A percentile compares a stretch with the other conserved stretches of the same genome.
Evolutionary conservation across 2,113 vertebrate genomes (phyloP).

Genomic region (Tragelaphus imberbis): DNA sequence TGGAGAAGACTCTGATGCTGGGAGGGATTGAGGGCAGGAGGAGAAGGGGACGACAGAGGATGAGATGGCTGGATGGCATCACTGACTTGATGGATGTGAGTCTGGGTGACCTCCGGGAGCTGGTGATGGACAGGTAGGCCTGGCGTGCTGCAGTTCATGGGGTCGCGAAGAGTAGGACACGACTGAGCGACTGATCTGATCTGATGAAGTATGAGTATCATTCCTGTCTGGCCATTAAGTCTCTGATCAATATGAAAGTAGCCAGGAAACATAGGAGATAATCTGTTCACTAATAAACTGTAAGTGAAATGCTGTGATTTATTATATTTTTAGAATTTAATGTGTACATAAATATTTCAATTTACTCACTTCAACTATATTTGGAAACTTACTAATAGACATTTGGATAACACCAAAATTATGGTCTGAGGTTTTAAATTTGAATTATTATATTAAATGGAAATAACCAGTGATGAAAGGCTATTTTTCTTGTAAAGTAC

Average conservation of each 20-base stretch:
- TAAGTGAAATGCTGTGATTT: not conserved
- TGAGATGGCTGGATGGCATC: too few relatives aligned
- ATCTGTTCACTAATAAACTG: constrained; percentile 21
- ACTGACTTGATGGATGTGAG: too few relatives aligned
- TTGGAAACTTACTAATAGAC: constrained; percentile 40
- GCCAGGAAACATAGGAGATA: constrained; percentile 8
- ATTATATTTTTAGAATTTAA: constrained; percentile 40
- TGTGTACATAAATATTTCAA: constrained; percentile 38
- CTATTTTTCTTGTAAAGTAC: not conserved
- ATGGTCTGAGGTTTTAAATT: not conserved
- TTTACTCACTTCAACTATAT: constrained; percentile 6
- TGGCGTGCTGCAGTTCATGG: too few relatives aligned
- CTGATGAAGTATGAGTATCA: not conserved
- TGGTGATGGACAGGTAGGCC: too few relatives aligned
- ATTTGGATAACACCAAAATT: not conserved
- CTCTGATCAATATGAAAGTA: constrained; percentile 39
- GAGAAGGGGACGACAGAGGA: too few relatives aligned
- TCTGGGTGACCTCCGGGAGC: too few relatives aligned
- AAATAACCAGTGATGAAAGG: not conserved
- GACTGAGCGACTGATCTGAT: too few relatives aligned
- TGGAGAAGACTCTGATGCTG: too few relatives aligned
- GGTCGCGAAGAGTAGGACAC: too few relatives aligned
- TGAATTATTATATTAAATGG: not conserved
- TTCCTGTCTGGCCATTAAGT: constrained; percentile 41
- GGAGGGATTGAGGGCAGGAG: too few relatives aligned